Evolutionary conservation across 2,113 vertebrate species (phyloP), one percentile per base, ranked within the genome.

Genomic region (Glaucidium brasilianum): DNA sequence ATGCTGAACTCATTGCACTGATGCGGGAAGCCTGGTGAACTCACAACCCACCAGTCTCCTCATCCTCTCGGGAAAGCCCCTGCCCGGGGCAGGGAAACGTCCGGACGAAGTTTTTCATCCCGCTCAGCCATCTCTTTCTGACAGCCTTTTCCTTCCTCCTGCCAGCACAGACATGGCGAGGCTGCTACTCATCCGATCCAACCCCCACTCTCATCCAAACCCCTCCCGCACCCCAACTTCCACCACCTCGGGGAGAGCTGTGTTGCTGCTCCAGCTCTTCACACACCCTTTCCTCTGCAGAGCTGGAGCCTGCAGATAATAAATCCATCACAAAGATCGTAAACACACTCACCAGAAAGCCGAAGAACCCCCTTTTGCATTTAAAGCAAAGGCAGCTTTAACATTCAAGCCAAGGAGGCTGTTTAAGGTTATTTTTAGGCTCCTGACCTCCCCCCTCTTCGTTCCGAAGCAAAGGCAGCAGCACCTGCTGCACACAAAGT

Each of bases 161-260:
- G 45, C 34, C 55, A 22, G 29, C 50, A 62, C 53, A 25, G 47
- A 22, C 30, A 19, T 0, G 1, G 22, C 0, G 1, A 41, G 32
- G 26, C 26, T 2, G 0, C 3, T 56, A 62, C 34, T 60, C 27
- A 23, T 6, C 49, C 2, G 0, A 50, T 22, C 23, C 27, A 13
- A 11, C 4, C 9, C 41, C 1, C 13, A 11, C 35, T 53, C 32
- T 17, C 23, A 13, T 5, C 9, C 34, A 18, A 55, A 66, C 34
- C 30, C 39, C 49, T 8, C 5, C 11, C 0, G 1, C 19, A 27
- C 19, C 27, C 34, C 3, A 0, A 43, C 22, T 25, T 35, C 71
- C 34, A 9, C 32, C 32, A 6, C 29, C 34, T 27, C 4, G 0
- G 6, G 6, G 18, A 43, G 35, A 71, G 18, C 9, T 9, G 3